A percentile compares a stretch with the other conserved stretches of the same genome.
phyloP scores from a whole-genome alignment of 2,113 vertebrate species.

The Holacanthus passer region DNA sequence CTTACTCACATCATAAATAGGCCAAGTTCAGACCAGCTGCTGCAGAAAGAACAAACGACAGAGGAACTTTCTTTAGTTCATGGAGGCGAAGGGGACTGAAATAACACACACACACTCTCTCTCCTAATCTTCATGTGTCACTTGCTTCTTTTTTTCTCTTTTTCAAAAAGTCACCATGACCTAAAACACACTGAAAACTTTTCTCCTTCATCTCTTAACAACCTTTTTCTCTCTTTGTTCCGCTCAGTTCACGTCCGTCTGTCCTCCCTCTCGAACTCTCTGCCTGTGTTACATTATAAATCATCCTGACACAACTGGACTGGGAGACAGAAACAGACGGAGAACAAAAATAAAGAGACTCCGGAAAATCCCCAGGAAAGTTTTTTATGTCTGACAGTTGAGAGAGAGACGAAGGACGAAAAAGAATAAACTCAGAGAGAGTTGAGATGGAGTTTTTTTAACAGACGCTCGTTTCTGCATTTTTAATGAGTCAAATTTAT shows the following conservation, averaged over 20 bases:
- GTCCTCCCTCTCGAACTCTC: not conserved
- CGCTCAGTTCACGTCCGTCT: constrained; percentile 4
- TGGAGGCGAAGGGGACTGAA: no score
- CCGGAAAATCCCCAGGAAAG: constrained; percentile 14
- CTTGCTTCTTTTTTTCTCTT: not conserved
- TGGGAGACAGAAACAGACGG: constrained; percentile 11
- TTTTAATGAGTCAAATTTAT: no score
- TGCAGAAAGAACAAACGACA: no score
- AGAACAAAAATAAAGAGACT: constrained; percentile 2
- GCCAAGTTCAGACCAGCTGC: not conserved
- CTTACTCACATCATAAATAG: not conserved
- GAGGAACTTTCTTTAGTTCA: no score
- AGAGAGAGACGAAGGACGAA: not conserved
- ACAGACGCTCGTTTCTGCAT: no score
- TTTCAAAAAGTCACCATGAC: constrained; percentile 34
- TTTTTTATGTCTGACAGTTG: not conserved
- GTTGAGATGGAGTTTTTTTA: no score
- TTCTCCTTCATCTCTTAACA: not conserved
- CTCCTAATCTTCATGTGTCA: not conserved
- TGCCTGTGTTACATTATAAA: constrained; percentile 40
- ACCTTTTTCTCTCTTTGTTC: not conserved
- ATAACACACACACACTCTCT: not conserved
- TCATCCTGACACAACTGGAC: constrained; percentile 63
- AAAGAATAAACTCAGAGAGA: not conserved
- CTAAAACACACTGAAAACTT: constrained; percentile 26